Conservation (phyloP, 2,113 vertebrate genomes). For the Fulmarus glacialis region DNA sequence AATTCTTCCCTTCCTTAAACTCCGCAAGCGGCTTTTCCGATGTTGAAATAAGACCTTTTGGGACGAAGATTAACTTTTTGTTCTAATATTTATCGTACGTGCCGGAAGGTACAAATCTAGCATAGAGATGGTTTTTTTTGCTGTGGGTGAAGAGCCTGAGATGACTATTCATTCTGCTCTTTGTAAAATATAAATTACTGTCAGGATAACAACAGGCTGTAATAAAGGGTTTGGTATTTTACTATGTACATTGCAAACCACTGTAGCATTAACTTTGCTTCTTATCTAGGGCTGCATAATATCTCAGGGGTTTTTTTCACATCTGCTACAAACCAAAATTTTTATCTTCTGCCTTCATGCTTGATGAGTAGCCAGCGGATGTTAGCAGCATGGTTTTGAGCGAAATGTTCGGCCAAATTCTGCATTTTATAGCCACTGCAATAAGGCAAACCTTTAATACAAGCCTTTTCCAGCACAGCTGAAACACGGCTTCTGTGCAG, state of each 20-base stretch:
- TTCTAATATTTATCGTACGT: not conserved
- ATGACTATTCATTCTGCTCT: not conserved
- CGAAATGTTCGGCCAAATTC: not conserved
- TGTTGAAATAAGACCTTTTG: not conserved
- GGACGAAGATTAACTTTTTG: not conserved
- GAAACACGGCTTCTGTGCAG: fast-evolving
- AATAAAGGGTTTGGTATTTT: not conserved
- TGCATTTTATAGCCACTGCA: not conserved
- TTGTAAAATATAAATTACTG: not conserved
- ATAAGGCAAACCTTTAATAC: not conserved
- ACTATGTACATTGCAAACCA: not conserved
- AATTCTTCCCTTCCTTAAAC: not conserved
- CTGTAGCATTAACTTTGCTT: not conserved
- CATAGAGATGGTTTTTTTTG: not conserved
- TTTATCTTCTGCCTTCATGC: not conserved
- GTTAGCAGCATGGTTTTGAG: not conserved
- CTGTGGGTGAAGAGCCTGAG: not conserved
- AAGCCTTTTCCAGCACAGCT: not conserved
- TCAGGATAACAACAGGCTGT: not conserved
- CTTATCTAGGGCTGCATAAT: not conserved
- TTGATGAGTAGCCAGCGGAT: not conserved
- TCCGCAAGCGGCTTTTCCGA: not conserved
- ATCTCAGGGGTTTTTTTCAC: not conserved
- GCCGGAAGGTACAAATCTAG: not conserved
- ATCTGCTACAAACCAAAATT: not conserved